These are phyloP conservation scores for Rhodinocichla rosea DNA, from an alignment of 2,113 vertebrate species.

Conservation along the genomic window DNA sequence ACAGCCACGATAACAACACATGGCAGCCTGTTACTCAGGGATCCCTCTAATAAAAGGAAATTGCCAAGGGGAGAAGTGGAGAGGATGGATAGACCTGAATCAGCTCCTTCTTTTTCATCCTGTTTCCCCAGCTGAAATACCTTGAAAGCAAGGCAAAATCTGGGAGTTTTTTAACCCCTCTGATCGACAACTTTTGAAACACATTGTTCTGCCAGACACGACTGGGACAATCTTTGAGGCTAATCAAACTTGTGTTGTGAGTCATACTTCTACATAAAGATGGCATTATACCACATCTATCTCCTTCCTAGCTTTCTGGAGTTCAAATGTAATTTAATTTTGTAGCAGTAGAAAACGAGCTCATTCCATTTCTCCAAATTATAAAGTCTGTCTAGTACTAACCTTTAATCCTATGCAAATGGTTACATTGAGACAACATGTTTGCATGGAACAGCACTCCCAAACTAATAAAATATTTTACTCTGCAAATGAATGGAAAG, in stretches of 20 bases:
- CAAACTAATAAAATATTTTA: background rate
- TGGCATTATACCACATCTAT: background rate
- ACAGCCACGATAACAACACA: background rate
- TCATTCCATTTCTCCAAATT: background rate
- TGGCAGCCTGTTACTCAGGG: background rate
- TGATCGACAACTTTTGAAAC: background rate
- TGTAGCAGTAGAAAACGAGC: background rate
- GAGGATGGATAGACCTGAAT: background rate
- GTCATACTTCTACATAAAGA: background rate
- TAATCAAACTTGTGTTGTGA: background rate
- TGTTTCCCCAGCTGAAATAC: background rate
- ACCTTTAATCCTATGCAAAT: background rate
- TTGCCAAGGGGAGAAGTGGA: background rate
- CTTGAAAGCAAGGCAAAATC: background rate
- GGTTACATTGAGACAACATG: background rate
- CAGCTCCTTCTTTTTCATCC: background rate
- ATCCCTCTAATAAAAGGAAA: background rate
- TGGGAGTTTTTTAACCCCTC: background rate
- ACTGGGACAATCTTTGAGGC: background rate
- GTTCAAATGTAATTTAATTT: background rate
- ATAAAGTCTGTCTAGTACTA: background rate
- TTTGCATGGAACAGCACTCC: background rate
- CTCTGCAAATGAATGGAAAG: background rate
- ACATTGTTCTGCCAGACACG: background rate
- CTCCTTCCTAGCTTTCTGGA: background rate